A percentile compares a stretch with the other conserved stretches of the same genome.
Evolutionary conservation across 2,888 invertebrate species (phyloP).

Genomic region (Eristalinus sepulchralis): DNA sequence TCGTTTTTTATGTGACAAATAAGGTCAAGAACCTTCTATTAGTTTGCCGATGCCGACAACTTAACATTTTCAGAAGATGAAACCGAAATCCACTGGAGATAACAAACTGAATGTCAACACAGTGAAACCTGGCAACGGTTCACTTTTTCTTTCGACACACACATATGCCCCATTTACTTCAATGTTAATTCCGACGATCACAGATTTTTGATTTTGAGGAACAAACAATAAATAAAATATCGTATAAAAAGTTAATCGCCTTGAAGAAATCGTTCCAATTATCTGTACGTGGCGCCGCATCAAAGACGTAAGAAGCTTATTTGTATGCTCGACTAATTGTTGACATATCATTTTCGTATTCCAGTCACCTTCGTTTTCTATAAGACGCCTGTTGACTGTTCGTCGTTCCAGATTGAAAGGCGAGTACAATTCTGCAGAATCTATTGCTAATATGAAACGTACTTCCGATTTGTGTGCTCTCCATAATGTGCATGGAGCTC

Average conservation of each 20-base stretch:
- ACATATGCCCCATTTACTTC: not conserved
- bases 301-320: slow-evolving; percentile 29
- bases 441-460: not conserved
- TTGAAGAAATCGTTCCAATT: slow-evolving; percentile 48
- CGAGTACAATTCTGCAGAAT: not conserved
- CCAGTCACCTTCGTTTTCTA: slow-evolving; percentile 23
- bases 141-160: not conserved
- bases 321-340: slow-evolving; percentile 24
- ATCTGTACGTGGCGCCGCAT: slow-evolving; percentile 34
- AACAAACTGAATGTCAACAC: not conserved
- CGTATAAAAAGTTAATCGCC: slow-evolving; percentile 7
- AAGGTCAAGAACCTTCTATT: not conserved
- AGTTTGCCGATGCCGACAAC: not conserved
- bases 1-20: not conserved
- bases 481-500: not conserved
- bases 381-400: slow-evolving; percentile 1
- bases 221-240: not conserved
- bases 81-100: not conserved
- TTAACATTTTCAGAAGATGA: not conserved
- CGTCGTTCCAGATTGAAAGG: not conserved
- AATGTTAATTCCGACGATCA: not conserved
- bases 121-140: not conserved
- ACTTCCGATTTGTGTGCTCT: not conserved
- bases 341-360: slow-evolving; percentile 2
- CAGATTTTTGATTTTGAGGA: not conserved